These are phyloP conservation scores for Laterallus jamaicensis DNA, from an alignment of 2,113 vertebrate species.

Conservation along the genomic window DNA sequence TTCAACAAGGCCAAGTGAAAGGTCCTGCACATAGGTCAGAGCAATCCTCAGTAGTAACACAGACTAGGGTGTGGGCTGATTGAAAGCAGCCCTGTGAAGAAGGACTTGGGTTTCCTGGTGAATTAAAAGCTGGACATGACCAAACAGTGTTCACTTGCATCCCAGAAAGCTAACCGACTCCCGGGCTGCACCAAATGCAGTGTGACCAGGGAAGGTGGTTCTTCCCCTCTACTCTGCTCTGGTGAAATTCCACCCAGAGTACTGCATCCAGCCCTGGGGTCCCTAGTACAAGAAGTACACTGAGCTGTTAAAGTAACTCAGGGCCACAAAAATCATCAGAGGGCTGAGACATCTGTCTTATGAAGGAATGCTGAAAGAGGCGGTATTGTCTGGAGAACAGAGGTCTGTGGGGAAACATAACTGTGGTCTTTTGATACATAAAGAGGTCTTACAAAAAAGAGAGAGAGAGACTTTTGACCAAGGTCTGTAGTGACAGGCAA, in stretches of 20 bases:
- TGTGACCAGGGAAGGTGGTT: accelerated
- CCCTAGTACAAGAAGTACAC: not conserved
- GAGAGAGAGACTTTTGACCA: not conserved
- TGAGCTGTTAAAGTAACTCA: not conserved
- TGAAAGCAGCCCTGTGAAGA: not conserved
- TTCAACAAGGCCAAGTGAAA: not conserved
- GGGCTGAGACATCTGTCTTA: not conserved
- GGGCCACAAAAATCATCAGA: not conserved
- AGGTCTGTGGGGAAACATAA: not conserved
- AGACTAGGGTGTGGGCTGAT: not conserved
- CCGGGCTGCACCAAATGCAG: not conserved
- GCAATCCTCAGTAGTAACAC: not conserved
- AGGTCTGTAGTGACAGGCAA: not conserved
- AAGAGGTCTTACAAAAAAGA: not conserved
- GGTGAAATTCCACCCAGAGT: not conserved
- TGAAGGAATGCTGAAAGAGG: not conserved
- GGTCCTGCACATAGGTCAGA: not conserved
- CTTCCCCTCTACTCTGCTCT: not conserved
- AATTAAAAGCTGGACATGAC: not conserved
- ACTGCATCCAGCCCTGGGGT: not conserved
- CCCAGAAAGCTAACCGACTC: not conserved
- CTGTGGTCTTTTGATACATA: not conserved
- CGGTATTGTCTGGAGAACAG: not conserved
- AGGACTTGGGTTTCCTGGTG: not conserved
- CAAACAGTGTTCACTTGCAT: not conserved